Conservation (phyloP, 2,888 invertebrate species). For the Ectemnius cavifrons region DNA sequence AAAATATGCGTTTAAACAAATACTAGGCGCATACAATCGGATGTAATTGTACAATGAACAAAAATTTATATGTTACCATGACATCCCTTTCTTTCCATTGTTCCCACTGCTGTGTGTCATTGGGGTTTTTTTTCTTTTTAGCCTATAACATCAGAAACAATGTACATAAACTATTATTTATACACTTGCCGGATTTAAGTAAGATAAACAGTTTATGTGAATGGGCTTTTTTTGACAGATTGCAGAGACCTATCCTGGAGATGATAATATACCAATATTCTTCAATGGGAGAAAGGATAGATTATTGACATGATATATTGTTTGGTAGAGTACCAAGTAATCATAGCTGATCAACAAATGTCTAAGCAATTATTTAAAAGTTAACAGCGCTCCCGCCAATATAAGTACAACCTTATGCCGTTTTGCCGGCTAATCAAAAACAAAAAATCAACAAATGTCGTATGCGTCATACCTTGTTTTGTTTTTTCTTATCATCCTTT, state of each 20-base stretch:
- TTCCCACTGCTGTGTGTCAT: slow-evolving; percentile 84
- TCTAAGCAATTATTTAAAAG: slow-evolving; percentile 24
- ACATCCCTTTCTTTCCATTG: slow-evolving; percentile 86
- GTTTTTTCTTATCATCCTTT: slow-evolving; percentile 72
- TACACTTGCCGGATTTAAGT: neutral
- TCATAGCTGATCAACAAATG: neutral
- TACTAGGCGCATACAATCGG: neutral
- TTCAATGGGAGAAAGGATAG: no score
- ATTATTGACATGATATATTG: neutral
- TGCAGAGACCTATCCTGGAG: neutral
- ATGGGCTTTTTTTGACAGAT: neutral
- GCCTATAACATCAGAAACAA: slow-evolving; percentile 62
- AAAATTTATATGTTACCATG: slow-evolving; percentile 79
- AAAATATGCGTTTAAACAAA: neutral
- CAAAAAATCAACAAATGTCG: slow-evolving; percentile 43
- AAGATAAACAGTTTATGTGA: neutral
- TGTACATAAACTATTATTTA: slow-evolving; percentile 12
- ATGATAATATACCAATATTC: neutral
- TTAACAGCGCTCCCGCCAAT: slow-evolving; percentile 36
- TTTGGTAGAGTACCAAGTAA: neutral
- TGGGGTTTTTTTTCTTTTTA: slow-evolving; percentile 79
- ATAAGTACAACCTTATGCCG: slow-evolving; percentile 19
- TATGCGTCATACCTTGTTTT: slow-evolving; percentile 66
- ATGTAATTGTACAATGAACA: slow-evolving; percentile 5
- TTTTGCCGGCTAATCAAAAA: slow-evolving; percentile 56